A percentile compares a stretch with the other conserved stretches of the same genome.
These are phyloP conservation scores for Poeciliopsis presidionis DNA, from an alignment of 2,797 vertebrate species.

Conservation along the genomic window DNA sequence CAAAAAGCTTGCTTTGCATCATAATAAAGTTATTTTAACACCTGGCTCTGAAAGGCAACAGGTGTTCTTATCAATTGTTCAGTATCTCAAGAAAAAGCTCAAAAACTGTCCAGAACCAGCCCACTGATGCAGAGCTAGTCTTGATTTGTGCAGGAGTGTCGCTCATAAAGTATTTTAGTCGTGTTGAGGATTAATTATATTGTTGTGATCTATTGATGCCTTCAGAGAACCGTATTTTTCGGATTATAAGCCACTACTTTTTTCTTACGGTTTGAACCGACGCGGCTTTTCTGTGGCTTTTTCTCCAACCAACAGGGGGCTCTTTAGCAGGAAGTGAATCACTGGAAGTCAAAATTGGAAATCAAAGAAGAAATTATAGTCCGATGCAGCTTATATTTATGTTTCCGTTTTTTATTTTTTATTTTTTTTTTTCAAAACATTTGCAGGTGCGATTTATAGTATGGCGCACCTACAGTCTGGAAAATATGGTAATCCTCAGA, in stretches of 20 bases:
- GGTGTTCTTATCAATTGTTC: neutral
- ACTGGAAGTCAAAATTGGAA: no score
- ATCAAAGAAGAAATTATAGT: no score
- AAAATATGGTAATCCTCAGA: neutral
- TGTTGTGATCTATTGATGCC: neutral
- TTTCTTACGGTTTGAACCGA: no score
- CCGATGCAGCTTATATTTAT: no score
- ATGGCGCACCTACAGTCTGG: no score
- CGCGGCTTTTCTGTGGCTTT: no score
- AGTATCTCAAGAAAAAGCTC: neutral
- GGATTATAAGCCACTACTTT: no score
- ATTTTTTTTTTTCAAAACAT: no score
- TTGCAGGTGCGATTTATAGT: no score
- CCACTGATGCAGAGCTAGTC: neutral
- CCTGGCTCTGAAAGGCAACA: neutral
- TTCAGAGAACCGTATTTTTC: neutral
- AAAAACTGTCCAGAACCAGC: neutral
- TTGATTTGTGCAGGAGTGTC: neutral
- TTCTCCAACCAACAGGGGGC: no score
- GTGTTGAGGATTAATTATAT: neutral
- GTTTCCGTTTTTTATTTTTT: no score
- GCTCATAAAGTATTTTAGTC: neutral
- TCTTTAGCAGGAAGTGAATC: no score
- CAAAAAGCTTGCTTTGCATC: neutral
- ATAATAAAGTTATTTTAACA: neutral